Conservation (phyloP, 2,797 vertebrate species). For the Atherinosoma microstoma region DNA sequence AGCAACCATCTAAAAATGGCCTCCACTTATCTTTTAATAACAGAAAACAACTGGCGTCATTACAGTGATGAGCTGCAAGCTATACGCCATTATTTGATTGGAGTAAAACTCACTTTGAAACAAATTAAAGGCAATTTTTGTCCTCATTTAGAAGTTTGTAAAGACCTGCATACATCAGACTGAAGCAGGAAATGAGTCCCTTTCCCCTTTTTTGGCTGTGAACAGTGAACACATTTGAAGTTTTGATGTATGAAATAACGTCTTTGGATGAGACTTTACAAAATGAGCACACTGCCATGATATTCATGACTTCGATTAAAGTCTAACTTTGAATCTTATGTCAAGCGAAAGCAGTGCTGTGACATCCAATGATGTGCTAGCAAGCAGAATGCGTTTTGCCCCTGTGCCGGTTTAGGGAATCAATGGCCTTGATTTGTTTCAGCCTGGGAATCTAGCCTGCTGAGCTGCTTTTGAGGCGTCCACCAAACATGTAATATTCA, state of each 20-base stretch:
- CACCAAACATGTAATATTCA: slow-evolving; percentile 58
- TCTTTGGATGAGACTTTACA: too few relatives aligned
- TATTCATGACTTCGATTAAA: neutral
- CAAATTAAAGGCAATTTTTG: too few relatives aligned
- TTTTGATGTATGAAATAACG: neutral
- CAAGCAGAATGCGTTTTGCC: slow-evolving; percentile 5
- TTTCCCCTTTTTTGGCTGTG: too few relatives aligned
- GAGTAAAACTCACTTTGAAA: too few relatives aligned
- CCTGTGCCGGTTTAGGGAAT: slow-evolving; percentile 44
- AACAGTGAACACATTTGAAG: neutral
- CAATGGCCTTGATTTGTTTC: slow-evolving; percentile 54
- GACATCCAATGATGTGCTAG: slow-evolving; percentile 10
- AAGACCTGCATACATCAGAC: neutral
- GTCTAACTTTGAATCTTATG: neutral
- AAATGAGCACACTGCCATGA: too few relatives aligned
- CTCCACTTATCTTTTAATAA: neutral
- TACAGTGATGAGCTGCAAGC: neutral
- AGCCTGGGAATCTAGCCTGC: slow-evolving; percentile 39
- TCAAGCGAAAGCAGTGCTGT: neutral
- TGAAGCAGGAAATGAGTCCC: too few relatives aligned
- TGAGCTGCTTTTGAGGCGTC: slow-evolving; percentile 41
- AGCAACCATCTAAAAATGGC: neutral
- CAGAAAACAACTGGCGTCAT: too few relatives aligned
- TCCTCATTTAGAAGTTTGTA: neutral
- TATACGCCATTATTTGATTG: neutral